These are phyloP conservation scores for Poecile atricapillus DNA, from an alignment of 2,113 vertebrate genomes.

Conservation along the genomic window DNA sequence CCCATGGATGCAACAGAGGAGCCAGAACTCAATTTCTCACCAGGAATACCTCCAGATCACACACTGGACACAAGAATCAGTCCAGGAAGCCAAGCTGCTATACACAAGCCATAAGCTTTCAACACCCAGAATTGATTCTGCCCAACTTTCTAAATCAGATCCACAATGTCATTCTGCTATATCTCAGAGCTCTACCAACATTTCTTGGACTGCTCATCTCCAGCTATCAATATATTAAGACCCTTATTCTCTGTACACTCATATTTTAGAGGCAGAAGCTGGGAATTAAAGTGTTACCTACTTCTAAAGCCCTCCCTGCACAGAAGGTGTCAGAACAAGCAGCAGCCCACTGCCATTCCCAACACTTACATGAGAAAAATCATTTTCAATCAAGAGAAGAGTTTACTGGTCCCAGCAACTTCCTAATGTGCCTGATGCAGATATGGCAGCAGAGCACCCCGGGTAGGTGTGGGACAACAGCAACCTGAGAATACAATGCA, in stretches of 20 bases:
- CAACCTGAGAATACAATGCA: background rate
- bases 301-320: background rate
- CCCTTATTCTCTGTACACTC: background rate
- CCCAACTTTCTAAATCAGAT: background rate
- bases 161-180: background rate
- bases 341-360: background rate
- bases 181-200: background rate
- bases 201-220: background rate
- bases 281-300: background rate
- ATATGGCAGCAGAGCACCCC: background rate
- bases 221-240: background rate
- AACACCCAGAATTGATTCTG: background rate
- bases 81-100: background rate
- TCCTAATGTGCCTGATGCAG: background rate
- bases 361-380: background rate
- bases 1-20: background rate
- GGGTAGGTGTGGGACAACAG: background rate
- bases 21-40: background rate
- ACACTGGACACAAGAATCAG: background rate
- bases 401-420: background rate
- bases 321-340: background rate
- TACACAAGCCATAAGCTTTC: conserved; percentile 6
- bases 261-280: background rate
- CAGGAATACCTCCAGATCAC: background rate
- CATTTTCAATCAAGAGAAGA: background rate